These are phyloP conservation scores for Xiphorhynchus elegans DNA, from an alignment of 2,113 vertebrate species.

Conservation along the genomic window DNA sequence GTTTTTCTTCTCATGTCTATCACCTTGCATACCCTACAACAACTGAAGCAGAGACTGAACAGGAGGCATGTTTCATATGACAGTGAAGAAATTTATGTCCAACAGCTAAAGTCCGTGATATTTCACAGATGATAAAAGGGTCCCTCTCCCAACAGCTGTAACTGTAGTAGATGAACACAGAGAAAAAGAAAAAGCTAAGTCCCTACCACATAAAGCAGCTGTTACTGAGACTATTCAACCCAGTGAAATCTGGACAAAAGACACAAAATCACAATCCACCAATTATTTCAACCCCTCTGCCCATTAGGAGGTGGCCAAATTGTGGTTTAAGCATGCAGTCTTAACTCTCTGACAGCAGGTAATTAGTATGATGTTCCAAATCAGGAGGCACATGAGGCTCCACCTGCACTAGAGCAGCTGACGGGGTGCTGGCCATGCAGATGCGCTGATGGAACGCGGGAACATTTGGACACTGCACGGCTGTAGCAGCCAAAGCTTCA, in stretches of 20 bases:
- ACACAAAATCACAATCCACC: not conserved
- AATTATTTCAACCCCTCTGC: not conserved
- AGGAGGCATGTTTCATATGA: not conserved
- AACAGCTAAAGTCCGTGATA: not conserved
- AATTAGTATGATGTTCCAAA: not conserved
- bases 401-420: not conserved
- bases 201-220: not conserved
- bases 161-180: not conserved
- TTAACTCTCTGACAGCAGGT: not conserved
- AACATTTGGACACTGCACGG: accelerated
- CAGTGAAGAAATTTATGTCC: not conserved
- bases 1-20: not conserved
- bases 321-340: accelerated
- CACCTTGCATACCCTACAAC: not conserved
- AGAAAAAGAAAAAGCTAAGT: not conserved
- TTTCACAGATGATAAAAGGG: not conserved
- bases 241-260: not conserved
- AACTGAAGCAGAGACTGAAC: not conserved
- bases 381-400: accelerated
- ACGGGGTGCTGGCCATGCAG: accelerated
- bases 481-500: not conserved
- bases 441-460: accelerated
- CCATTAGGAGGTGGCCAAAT: not conserved
- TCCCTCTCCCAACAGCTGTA: not conserved
- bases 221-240: not conserved